phyloP scores from a whole-genome alignment of 2,113 vertebrate species.

The Osmerus mordax region DNA sequence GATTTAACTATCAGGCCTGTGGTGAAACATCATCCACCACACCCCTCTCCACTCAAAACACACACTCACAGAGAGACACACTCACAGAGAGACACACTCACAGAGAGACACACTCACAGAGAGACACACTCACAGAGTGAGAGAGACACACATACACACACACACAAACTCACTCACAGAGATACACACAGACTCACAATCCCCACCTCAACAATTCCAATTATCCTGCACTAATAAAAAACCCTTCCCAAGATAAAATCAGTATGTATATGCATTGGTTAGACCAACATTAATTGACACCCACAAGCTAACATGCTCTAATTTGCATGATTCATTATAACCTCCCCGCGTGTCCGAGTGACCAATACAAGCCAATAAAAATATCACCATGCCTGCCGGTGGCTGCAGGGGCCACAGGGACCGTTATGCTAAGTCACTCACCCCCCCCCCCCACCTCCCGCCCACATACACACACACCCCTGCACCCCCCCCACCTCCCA shows the following conservation, averaged over 20 bases:
- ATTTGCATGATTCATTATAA: conserved; percentile 63
- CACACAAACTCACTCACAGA: no score
- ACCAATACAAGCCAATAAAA: conserved; percentile 58
- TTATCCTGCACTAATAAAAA: conserved; percentile 7
- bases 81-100: no score
- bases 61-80: no score
- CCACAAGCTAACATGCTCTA: conserved; percentile 56
- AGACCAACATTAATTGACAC: conserved; percentile 52
- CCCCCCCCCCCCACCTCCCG: conserved; percentile 6
- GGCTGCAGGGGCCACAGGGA: conserved; percentile 34
- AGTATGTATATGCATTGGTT: conserved; percentile 16
- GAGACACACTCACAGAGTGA: no score
- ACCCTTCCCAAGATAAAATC: conserved; percentile 32
- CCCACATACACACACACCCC: no score
- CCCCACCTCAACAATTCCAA: background rate
- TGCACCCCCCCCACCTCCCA: no score
- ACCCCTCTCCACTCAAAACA: no score
- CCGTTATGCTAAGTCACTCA: conserved; percentile 59
- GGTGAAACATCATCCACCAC: no score
- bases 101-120: no score
- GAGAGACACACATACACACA: no score
- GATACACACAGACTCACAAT: no score
- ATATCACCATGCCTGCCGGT: conserved; percentile 52
- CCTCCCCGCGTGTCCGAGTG: conserved; percentile 40
- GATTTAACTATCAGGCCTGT: conserved; percentile 21